Evolutionary conservation across 2,113 vertebrate genomes (phyloP), one percentile per base, ranked within the genome.

Genomic region (Motacilla tschutschensis): DNA sequence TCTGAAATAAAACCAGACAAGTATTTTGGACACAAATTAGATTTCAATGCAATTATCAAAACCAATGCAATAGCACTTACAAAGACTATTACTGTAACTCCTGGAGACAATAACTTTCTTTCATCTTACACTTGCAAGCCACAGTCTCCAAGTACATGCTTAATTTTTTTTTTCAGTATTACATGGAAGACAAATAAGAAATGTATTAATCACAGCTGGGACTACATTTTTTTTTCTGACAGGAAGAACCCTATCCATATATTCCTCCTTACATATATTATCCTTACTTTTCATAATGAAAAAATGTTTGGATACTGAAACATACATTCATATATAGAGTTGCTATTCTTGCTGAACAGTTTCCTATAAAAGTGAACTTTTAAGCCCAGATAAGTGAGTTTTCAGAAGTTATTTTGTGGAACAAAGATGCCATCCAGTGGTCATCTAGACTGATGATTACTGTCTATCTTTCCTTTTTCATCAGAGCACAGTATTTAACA

Each of bases 351-450:
- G 8, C 20, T 24, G 35, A 48, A 66, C 20, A 20, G 51, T 75
- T 80, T 67, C 35, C 57, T 63, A 35, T 19, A 64, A 35, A 75
- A 88, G 46, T 65, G 35, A 91, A 87, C 51, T 85, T 95, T 57
- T 51, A 83, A 89, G 46, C 58, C 40, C 48, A 83, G 38, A 26
- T 50, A 41, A 79, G 18, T 47, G 43, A 87, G n/a, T 81, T 90
- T 86, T 75, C 70, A 55, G 38, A 79, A 80, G 59, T 57, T 31
- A 78, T 72, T 87, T n/a, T 14, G 10, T 91, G 87, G 92, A 93
- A 94, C 94, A 72, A 91, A 96, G 92, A 94, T 93, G 96, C 95
- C 95, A 96, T 95, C 95, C 95, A 95, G 95, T 96, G 96, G 96
- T 87, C 5, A 5, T 51, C 78, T 21, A 83, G 46, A 93, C 7